Percentiles rank a stretch among this genome's conserved stretches.
These are phyloP conservation scores for Chrysopilus asiliformis DNA, from an alignment of 2,888 invertebrate genomes.

Conservation along the genomic window DNA sequence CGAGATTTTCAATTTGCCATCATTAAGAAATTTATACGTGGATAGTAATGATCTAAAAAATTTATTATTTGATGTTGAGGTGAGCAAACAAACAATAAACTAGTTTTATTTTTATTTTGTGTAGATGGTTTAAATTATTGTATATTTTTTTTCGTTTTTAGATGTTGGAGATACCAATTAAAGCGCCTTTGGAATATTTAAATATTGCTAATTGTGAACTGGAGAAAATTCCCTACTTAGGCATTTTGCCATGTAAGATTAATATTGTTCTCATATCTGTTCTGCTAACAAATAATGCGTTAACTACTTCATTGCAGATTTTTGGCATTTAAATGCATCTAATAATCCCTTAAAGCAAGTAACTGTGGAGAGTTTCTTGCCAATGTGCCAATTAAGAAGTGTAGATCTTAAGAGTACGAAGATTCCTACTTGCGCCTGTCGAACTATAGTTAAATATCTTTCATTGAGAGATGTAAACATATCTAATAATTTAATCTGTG, in stretches of 20 bases:
- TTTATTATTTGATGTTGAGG: constrained; percentile 24
- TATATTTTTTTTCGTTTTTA: constrained; percentile 10
- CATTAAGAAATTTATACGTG: constrained; percentile 47
- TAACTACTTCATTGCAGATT: constrained; percentile 23
- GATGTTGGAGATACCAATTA: constrained; percentile 38
- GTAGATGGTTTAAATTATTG: constrained; percentile 1
- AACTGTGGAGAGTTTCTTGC: constrained; percentile 41
- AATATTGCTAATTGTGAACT: constrained; percentile 48
- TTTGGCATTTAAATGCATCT: constrained; percentile 49
- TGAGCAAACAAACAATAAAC: constrained; percentile 7
- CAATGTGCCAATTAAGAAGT: constrained; percentile 45
- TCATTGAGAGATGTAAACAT: constrained; percentile 23
- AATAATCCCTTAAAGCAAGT: constrained; percentile 39
- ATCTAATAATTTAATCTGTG: constrained; percentile 27
- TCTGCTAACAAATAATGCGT: neutral
- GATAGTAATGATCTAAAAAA: constrained; percentile 31
- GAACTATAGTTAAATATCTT: constrained; percentile 27
- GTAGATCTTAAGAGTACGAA: constrained; percentile 39
- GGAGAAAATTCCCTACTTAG: constrained; percentile 45
- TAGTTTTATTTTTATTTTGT: neutral
- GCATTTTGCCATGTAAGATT: constrained; percentile 39
- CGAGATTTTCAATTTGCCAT: constrained; percentile 41
- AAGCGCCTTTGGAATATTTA: constrained; percentile 43
- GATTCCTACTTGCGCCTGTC: constrained; percentile 26
- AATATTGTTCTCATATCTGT: neutral